Evolutionary conservation across 2,888 invertebrate genomes (phyloP), one percentile per base, ranked within the genome.

Genomic region (Pocota personata): DNA sequence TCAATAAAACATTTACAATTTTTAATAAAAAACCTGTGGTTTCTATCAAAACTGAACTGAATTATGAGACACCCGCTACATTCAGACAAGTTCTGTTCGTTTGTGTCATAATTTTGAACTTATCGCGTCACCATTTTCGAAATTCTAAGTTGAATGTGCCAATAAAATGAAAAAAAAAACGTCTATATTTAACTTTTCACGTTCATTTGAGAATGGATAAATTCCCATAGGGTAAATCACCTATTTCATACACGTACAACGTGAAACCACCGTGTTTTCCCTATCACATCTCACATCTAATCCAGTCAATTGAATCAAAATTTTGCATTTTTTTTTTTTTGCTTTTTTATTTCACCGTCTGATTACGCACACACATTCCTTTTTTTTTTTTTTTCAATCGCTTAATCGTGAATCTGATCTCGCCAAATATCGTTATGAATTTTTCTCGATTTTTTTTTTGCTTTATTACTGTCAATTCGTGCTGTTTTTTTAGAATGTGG

Each of bases 391-490:
- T 24, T 35, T 24, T 1, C 12, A 50, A 62, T 73, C 72, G 40
- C 19, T 19, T 27, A 62, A 73, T 75, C 64, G 43, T 30, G 14
- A 75, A 75, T 75, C 62, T 75, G 75, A 75, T 75, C 73, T 64
- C 55, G 55, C 12, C 7, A 16, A 46, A 30, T 55, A 50, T 60
- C 57, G 46, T 32, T 19, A 8, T 48, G 30, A 14, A 6, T 43
- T 46, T 62, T 62, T 12, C 14, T n/a, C 48, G 35, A 37, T 10
- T 62, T 37, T 43, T 19, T 30, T 62, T 62, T 32, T 50, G 19
- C n/a, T 60, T 50, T 40, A 21, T 62, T 32, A 64, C 75, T 75
- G 55, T 66, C 64, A 75, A 55, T 66, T 75, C 75, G 64, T 75
- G 75, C 64, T 57, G 32, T 46, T 64, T 32, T 21, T 55, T 46